Percentiles rank a stretch among this genome's conserved stretches.
Evolutionary conservation across 35 echinoderm and acorn worm species (phyloP).

Genomic region (Eucidaris tribuloides): DNA sequence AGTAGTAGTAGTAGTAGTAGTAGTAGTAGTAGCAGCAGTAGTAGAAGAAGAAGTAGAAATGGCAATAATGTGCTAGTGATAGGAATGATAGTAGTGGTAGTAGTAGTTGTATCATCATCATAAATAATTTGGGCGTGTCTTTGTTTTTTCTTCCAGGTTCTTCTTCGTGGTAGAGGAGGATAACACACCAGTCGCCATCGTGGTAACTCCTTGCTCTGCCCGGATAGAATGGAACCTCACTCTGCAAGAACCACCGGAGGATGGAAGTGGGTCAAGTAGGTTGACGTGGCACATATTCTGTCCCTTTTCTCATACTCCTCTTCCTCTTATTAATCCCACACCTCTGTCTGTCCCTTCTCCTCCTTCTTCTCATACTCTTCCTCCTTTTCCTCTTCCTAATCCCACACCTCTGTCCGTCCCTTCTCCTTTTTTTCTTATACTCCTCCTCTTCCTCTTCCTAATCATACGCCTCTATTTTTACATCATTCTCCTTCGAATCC

Average conservation of each 20-base stretch:
- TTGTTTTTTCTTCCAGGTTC: constrained; percentile 49
- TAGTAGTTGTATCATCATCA: not conserved
- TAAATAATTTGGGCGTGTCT: not conserved
- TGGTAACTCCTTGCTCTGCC: constrained; percentile 80
- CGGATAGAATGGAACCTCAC: constrained; percentile 71
- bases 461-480: too few relatives aligned
- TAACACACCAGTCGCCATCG: constrained; percentile 75
- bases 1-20: not conserved
- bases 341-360: too few relatives aligned
- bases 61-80: not conserved
- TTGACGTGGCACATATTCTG: too few relatives aligned
- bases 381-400: too few relatives aligned
- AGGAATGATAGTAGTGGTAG: not conserved
- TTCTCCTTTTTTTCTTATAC: too few relatives aligned
- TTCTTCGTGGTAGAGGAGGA: constrained; percentile 97
- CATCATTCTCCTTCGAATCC: too few relatives aligned
- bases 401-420: too few relatives aligned
- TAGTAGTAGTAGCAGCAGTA: not conserved
- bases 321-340: too few relatives aligned
- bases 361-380: too few relatives aligned
- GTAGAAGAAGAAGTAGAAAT: not conserved
- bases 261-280: constrained; percentile 95
- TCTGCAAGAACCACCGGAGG: constrained; percentile 76
- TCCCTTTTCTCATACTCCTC: too few relatives aligned
- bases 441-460: too few relatives aligned